Base-by-base conservation (phyloP, 1,140 invertebrate genomes). In the Scaptomyza hsui region DNA sequence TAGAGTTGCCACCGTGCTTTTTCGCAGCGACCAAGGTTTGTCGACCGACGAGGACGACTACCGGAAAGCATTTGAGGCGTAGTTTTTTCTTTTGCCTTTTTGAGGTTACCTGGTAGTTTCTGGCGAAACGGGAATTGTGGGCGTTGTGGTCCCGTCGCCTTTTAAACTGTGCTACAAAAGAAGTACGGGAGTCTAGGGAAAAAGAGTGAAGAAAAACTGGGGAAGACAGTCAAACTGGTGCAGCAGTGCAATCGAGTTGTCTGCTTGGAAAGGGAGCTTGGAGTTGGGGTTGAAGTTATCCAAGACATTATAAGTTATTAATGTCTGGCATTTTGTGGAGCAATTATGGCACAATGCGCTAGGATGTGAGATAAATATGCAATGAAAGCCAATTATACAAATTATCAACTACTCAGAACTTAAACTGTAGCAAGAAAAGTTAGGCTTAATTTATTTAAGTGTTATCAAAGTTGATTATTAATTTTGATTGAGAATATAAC, bases 21-120 rank as follows among this genome's bases (percentile, higher is more conserved):
- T 9, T 19, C 15, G 41, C 42, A 21, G 12, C 42, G 42, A 44
- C 42, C 45, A n/a, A n/a, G n/a, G n/a, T n/a, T n/a, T n/a, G n/a
- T 19, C 42, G 42, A 44, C 42, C 45, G 42, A 4, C 41, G 63
- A 15, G 72, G 59, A 51, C 79, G 52, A 73, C 51, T 41, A 62
- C 69, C 80, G 80, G 81, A 85, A 85, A 72, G 70, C 48, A 85
- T 85, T 81, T 80, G 74, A 88, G 82, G 78, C 55, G 76, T 78
- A 57, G 53, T 55, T 79, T 39, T 61, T 59, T 51, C 39, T 53
- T 44, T 51, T 65, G 41, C 41, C 35, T 16, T 62, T 75, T 80
- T 85, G 81, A 75, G 81, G 82, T 86, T 86, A 86, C 65, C 78
- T 77, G 59, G 42, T 51, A 55, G 49, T 69, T 76, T 73, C 57